Base-by-base conservation (phyloP, 30 jellyfish, hydroid and myxozoan genomes). In the Aurelia aurita region DNA sequence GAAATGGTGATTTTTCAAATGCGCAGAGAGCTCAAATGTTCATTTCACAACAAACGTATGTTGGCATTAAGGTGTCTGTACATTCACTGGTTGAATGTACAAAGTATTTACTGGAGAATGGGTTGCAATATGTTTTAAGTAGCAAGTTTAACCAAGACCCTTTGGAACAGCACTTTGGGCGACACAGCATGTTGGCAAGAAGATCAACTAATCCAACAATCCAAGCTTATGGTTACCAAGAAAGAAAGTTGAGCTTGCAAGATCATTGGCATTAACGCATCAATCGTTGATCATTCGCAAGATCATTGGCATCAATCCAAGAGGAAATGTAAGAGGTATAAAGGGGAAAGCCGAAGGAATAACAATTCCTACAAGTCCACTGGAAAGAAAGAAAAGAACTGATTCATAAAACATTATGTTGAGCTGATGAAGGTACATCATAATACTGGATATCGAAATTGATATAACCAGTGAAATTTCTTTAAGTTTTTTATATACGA, bases 341-440 rank as follows among this genome's bases (percentile, higher is more conserved):
- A 71, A 71, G 72, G 34, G 84, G 84, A 44, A 35, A 71, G 70
- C 84, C 1, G 84, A 71, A 71, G 71, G 84, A 15, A 51, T 71
- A 71, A 71, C 76, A 71, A 71, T 71, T 71, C 8, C 69, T 44
- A 71, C 67, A 71, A 71, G 67, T 71, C 71, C 84, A 71, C 84
- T 71, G 34, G 34, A 44, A 26, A 63, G 76, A 26, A 63, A 63
- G 66, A 54, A 54, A 54, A 49, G 19, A 49, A 9, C 19, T n/a
- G n/a, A n/a, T n/a, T n/a, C n/a, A n/a, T n/a, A n/a, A n/a, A n/a
- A n/a, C n/a, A n/a, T n/a, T n/a, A n/a, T n/a, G n/a, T n/a, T n/a
- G n/a, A n/a, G n/a, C n/a, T n/a, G n/a, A n/a, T n/a, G n/a, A n/a
- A n/a, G n/a, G n/a, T n/a, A n/a, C n/a, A n/a, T n/a, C n/a, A n/a